Conservation (phyloP, 2,888 invertebrate species). For the Pollenia angustigena region DNA sequence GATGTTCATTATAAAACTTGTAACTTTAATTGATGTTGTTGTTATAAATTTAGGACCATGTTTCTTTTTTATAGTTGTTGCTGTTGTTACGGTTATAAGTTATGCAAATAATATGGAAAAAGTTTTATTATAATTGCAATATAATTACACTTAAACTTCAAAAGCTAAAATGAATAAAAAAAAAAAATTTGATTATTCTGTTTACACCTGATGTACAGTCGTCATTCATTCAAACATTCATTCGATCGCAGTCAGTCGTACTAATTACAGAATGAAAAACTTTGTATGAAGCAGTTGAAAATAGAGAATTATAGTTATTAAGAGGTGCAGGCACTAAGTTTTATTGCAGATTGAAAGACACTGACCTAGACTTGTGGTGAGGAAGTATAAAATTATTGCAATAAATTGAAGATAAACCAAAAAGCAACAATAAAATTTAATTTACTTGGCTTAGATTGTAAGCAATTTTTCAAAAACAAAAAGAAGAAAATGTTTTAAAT, state of each 20-base stretch:
- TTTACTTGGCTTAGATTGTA: constrained; percentile 63
- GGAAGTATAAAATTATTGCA: constrained; percentile 68
- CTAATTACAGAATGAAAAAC: constrained; percentile 56
- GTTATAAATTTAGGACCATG: constrained; percentile 2
- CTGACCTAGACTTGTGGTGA: constrained; percentile 74
- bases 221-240: background rate
- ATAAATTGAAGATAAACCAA: constrained; percentile 35
- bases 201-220: constrained; percentile 37
- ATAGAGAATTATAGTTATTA: constrained; percentile 8
- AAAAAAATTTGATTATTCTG: constrained; percentile 54
- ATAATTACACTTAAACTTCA: constrained; percentile 79
- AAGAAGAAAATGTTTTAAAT: constrained; percentile 9
- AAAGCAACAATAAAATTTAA: constrained; percentile 58
- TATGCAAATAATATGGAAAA: constrained; percentile 73
- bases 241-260: constrained; percentile 42
- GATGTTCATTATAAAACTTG: constrained; percentile 57
- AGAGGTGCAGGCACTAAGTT: constrained; percentile 37
- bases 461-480: background rate
- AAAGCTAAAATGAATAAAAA: constrained; percentile 55
- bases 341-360: constrained; percentile 62
- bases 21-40: constrained; percentile 42
- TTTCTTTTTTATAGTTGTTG: background rate
- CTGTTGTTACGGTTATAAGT: constrained; percentile 39
- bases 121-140: constrained; percentile 78
- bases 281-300: constrained; percentile 19